Conservation (phyloP, 2,113 vertebrate species). For the Scartelaos histophorus region DNA sequence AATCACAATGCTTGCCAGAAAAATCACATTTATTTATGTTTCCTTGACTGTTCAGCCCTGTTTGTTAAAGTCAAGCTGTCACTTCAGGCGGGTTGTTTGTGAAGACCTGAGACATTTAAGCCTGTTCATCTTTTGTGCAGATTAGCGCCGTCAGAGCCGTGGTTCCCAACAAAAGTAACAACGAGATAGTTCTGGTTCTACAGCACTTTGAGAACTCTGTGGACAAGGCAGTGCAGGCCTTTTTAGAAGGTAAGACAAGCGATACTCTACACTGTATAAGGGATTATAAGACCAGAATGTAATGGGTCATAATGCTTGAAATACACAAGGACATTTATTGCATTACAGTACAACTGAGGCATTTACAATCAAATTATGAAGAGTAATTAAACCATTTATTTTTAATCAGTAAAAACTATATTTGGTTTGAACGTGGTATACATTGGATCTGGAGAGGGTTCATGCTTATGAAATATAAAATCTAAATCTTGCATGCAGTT, state of each 20-base stretch:
- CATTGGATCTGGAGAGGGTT: too few relatives aligned
- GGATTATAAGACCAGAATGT: not conserved
- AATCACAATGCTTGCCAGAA: too few relatives aligned
- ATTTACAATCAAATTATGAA: too few relatives aligned
- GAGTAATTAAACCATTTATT: too few relatives aligned
- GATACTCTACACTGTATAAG: not conserved
- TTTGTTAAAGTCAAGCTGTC: not conserved
- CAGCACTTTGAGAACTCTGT: constrained; percentile 96
- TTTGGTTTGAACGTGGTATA: too few relatives aligned
- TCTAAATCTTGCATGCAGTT: too few relatives aligned
- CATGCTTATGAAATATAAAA: too few relatives aligned
- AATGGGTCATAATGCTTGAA: too few relatives aligned
- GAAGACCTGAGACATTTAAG: not conserved
- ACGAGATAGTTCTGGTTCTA: constrained; percentile 92
- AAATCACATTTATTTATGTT: too few relatives aligned
- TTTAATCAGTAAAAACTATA: too few relatives aligned
- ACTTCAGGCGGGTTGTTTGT: not conserved
- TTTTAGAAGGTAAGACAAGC: constrained; percentile 87
- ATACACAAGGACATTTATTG: not conserved
- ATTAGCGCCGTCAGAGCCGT: constrained; percentile 90
- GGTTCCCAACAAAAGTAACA: constrained; percentile 97
- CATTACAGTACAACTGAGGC: not conserved
- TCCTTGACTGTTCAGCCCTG: too few relatives aligned
- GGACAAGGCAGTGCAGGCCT: constrained; percentile 92
- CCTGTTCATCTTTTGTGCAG: constrained; percentile 59